A percentile compares a stretch with the other conserved stretches of the same genome.
phyloP scores from a whole-genome alignment of 2,113 vertebrate species.

The Urocitellus parryii region DNA sequence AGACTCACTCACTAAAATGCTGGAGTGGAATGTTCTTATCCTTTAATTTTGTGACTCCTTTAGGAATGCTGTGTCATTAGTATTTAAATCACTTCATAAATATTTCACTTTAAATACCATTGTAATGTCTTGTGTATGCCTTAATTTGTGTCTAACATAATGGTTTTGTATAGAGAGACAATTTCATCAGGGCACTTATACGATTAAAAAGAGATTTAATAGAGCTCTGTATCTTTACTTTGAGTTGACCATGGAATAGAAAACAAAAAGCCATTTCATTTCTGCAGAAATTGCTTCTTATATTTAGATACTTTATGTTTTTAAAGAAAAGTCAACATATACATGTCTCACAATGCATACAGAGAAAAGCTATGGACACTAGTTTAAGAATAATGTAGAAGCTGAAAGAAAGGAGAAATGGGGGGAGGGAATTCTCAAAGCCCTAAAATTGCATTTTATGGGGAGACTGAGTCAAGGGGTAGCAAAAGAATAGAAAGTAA shows the following conservation, averaged over 20 bases:
- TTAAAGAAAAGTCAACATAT: conserved; percentile 67
- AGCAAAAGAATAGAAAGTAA: neutral
- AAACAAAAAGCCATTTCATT: conserved; percentile 83
- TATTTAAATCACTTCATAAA: conserved; percentile 91
- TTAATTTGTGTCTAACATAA: conserved; percentile 86
- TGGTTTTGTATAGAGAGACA: conserved; percentile 85
- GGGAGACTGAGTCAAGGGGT: neutral
- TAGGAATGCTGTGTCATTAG: conserved; percentile 86
- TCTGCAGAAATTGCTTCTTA: conserved; percentile 74
- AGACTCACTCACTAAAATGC: conserved; percentile 43
- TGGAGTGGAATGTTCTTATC: conserved; percentile 79
- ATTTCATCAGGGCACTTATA: conserved; percentile 88
- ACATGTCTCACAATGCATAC: neutral
- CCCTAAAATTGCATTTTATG: neutral
- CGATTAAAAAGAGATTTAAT: conserved; percentile 88
- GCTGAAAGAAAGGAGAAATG: neutral
- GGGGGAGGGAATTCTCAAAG: neutral
- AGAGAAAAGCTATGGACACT: neutral
- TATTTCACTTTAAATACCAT: conserved; percentile 88
- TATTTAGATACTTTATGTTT: conserved; percentile 60
- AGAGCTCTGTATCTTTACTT: conserved; percentile 86
- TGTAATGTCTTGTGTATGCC: conserved; percentile 83
- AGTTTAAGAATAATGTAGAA: neutral
- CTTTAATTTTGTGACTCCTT: conserved; percentile 82
- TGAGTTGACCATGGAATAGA: conserved; percentile 86